Evolutionary conservation across 1,140 invertebrate genomes (phyloP).

Genomic region (Scylla paramamosain): DNA sequence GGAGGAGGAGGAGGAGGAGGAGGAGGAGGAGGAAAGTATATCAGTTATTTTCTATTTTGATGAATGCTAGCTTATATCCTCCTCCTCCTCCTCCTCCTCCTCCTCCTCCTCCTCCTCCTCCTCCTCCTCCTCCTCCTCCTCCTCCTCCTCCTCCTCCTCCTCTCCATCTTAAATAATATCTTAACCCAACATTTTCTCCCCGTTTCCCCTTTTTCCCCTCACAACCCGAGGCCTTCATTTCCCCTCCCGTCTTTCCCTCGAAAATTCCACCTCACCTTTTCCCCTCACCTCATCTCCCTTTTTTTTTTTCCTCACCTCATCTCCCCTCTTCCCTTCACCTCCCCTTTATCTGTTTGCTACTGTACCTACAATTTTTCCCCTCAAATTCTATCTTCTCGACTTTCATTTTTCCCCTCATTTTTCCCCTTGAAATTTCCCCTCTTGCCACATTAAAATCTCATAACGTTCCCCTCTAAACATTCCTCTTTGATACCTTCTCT

Average conservation of each 20-base stretch:
- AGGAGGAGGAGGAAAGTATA: no score
- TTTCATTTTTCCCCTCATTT: no score
- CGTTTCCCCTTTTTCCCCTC: not conserved
- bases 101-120: not conserved
- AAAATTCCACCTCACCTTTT: no score
- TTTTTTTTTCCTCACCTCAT: not conserved
- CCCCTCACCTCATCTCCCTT: not conserved
- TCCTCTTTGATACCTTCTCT: no score
- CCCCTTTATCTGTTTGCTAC: not conserved
- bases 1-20: no score
- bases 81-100: not conserved
- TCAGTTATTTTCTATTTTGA: no score
- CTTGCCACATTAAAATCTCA: no score
- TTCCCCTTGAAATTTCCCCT: no score
- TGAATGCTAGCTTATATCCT: no score
- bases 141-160: not conserved
- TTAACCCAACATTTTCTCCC: not conserved
- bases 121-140: not conserved
- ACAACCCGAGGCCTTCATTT: not conserved
- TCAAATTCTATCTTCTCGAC: not conserved
- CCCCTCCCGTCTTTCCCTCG: not conserved
- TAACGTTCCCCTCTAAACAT: no score
- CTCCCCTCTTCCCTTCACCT: not conserved
- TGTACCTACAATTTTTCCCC: not conserved
- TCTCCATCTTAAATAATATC: not conserved